A percentile compares a stretch with the other conserved stretches of the same genome.
Evolutionary conservation across 2,113 vertebrate genomes (phyloP).

Genomic region (Pseudorectes ferrugineus): DNA sequence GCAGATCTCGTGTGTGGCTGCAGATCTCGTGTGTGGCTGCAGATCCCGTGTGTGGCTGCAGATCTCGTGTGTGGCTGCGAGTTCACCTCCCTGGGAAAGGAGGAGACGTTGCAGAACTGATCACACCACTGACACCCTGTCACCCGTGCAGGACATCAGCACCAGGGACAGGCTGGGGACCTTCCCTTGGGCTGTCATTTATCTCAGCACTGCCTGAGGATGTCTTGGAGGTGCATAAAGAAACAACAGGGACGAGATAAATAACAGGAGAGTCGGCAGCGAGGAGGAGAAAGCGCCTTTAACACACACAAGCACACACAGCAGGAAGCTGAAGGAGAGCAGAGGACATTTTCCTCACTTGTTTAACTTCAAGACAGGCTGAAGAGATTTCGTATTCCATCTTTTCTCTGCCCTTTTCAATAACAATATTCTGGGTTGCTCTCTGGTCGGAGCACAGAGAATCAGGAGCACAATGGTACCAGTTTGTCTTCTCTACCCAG

Average conservation of each 20-base stretch:
- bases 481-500: neutral
- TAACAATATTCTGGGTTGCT: neutral
- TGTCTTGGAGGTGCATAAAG: neutral
- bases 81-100: neutral
- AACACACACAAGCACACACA: neutral
- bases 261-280: neutral
- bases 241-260: neutral
- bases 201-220: neutral
- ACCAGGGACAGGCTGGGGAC: neutral
- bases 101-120: fast-evolving
- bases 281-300: neutral
- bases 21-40: too few species aligned
- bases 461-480: neutral
- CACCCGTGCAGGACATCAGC: neutral
- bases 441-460: neutral
- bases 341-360: neutral
- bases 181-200: neutral
- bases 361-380: neutral
- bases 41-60: too few species aligned
- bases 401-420: neutral
- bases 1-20: too few species aligned
- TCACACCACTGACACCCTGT: fast-evolving
- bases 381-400: neutral
- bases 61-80: neutral
- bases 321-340: neutral